Evolutionary conservation across 2,113 vertebrate species (phyloP).

Genomic region (Cebus imitator): DNA sequence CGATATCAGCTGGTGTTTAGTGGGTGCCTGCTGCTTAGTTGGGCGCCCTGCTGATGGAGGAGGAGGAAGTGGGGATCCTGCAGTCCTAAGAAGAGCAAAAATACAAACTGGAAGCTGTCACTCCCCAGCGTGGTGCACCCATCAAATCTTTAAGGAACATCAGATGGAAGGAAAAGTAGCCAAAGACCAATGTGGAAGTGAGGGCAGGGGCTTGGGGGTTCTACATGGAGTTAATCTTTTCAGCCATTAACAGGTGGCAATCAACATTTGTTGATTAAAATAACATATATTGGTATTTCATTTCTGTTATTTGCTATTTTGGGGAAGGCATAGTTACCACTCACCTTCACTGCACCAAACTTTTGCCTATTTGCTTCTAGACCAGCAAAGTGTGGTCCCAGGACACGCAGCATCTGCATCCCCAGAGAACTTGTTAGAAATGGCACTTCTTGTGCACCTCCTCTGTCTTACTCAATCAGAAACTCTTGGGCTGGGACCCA

Average conservation of each 20-base stretch:
- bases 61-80: too few relatives aligned
- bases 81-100: neutral
- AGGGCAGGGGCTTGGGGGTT: neutral
- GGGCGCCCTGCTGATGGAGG: too few relatives aligned
- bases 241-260: neutral
- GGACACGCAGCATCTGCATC: too few relatives aligned
- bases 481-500: neutral
- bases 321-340: too few relatives aligned
- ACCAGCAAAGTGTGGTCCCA: neutral
- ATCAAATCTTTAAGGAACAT: neutral
- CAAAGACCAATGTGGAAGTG: neutral
- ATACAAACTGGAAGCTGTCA: neutral
- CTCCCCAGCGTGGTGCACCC: accelerated
- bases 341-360: neutral
- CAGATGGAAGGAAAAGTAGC: neutral
- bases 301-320: neutral
- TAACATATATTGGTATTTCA: neutral
- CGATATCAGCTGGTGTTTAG: neutral
- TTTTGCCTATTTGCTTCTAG: neutral
- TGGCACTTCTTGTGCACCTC: neutral
- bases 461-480: neutral
- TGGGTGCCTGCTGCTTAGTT: neutral
- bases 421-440: neutral
- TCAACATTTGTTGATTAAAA: neutral
- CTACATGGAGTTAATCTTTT: neutral